phyloP scores from a whole-genome alignment of 2,797 vertebrate species.

The Karalla daura region DNA sequence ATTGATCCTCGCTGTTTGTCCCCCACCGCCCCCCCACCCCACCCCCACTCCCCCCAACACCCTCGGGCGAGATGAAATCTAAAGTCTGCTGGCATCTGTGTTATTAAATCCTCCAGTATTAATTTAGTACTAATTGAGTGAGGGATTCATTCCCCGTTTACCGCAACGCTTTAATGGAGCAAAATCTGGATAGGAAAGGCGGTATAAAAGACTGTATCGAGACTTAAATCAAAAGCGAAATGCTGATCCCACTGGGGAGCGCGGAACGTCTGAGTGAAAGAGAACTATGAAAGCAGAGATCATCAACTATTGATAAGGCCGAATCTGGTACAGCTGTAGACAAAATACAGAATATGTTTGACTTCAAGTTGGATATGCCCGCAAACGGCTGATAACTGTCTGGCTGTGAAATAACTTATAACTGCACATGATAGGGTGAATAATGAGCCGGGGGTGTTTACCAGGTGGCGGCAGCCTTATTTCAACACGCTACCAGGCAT shows the following conservation, averaged over 20 bases:
- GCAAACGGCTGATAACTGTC: constrained; percentile 70
- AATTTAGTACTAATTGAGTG: constrained; percentile 81
- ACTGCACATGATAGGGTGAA: constrained; percentile 33
- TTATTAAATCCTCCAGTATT: constrained; percentile 80
- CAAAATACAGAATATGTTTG: constrained; percentile 80
- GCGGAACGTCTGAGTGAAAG: constrained; percentile 66
- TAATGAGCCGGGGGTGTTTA: constrained; percentile 6
- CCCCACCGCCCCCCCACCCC: too few relatives aligned
- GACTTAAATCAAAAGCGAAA: constrained; percentile 82
- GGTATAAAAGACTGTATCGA: constrained; percentile 70
- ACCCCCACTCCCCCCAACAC: too few relatives aligned
- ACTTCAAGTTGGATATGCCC: constrained; percentile 75
- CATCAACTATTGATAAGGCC: constrained; percentile 83
- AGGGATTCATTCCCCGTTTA: constrained; percentile 79
- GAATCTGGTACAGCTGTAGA: constrained; percentile 81
- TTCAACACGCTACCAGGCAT: background rate
- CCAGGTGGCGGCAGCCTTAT: background rate
- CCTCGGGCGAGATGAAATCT: constrained; percentile 70
- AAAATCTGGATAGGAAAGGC: constrained; percentile 65
- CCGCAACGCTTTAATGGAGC: constrained; percentile 65
- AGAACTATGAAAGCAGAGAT: constrained; percentile 81
- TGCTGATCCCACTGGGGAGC: constrained; percentile 65
- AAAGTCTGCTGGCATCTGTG: constrained; percentile 74
- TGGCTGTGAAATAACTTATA: constrained; percentile 56
- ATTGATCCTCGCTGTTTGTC: constrained; percentile 67